phyloP scores from a whole-genome alignment of 2,113 vertebrate genomes.

The Embiotoca jacksoni region DNA sequence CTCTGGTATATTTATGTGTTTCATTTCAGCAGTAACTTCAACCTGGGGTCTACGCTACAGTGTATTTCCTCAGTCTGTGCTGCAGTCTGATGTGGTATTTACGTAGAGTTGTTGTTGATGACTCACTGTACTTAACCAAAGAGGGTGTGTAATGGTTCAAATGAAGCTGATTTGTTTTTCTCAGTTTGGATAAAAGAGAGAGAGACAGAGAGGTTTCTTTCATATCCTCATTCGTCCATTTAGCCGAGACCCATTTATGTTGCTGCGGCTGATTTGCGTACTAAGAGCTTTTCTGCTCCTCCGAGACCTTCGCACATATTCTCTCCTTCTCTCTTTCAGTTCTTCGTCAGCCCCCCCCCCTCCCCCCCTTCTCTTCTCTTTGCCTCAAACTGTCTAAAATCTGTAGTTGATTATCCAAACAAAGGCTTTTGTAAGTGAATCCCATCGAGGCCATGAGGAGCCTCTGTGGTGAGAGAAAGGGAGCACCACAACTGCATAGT shows the following conservation, averaged over 20 bases:
- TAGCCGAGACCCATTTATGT: slow-evolving; percentile 54
- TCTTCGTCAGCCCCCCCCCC: slow-evolving; percentile 46
- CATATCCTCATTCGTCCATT: slow-evolving; percentile 54
- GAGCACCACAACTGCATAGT: slow-evolving; percentile 55
- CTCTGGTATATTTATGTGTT: background rate
- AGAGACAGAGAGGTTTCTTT: slow-evolving; percentile 20
- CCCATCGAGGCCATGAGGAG: slow-evolving; percentile 52
- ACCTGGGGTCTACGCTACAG: background rate
- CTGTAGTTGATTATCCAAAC: slow-evolving; percentile 77
- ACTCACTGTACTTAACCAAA: slow-evolving; percentile 29
- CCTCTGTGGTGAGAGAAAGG: slow-evolving; percentile 44
- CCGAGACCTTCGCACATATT: slow-evolving; percentile 55
- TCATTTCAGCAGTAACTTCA: background rate
- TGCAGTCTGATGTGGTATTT: slow-evolving; percentile 9
- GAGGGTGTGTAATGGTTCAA: slow-evolving; percentile 9
- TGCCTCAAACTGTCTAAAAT: slow-evolving; percentile 73
- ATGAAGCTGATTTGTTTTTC: slow-evolving; percentile 39
- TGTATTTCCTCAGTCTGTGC: slow-evolving; percentile 8
- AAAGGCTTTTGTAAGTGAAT: slow-evolving; percentile 76
- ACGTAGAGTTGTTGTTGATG: slow-evolving; percentile 23
- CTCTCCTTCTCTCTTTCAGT: slow-evolving; percentile 48
- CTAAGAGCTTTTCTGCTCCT: slow-evolving; percentile 67
- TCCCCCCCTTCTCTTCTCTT: slow-evolving; percentile 20
- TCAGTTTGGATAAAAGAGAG: slow-evolving; percentile 20
- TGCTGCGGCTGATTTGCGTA: slow-evolving; percentile 67